Evolutionary conservation across 1,140 invertebrate genomes (phyloP), one percentile per base, ranked within the genome.

Genomic region (Drosophila funebris): DNA sequence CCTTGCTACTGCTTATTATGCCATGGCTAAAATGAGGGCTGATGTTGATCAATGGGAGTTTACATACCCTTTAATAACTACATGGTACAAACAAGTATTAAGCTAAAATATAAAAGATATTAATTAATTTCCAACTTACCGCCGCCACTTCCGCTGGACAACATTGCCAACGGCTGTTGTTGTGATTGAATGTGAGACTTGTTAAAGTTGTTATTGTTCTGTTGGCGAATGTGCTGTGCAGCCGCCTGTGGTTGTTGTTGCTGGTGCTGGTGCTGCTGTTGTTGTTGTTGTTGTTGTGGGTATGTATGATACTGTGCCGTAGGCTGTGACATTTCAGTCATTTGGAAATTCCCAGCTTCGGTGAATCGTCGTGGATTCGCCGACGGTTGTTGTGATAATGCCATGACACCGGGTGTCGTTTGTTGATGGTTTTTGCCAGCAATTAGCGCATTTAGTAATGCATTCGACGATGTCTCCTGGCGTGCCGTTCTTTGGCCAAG

Each of bases 361-460:
- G 27, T 8, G 16, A 80, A 84, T 8, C 54, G 64, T 3, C 63
- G 36, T 37, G 39, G 18, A 27, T 41, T 53, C 39, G 13, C 8
- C 27, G 9, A 24, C 7, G 72, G 73, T 4, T 36, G 33, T n/a
- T 63, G 11, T 18, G 56, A 41, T 53, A 20, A 11, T 29, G 33
- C 58, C 69, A 39, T 53, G 61, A 7, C 31, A 7, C 36, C 50
- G n/a, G 20, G 27, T 81, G 27, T 29, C 20, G n/a, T 24, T 33
- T 62, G 54, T 27, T 62, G 54, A 29, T 66, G 54, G 14, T 27
- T 61, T 48, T 74, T 67, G 5, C 83, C 78, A 61, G 76, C 56
- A n/a, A 88, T 76, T n/a, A 88, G 54, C 0, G 78, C 78, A n/a
- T 73, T 80, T 8, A 87, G 41, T 20, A 87, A 39, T 0, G 83